phyloP scores from a whole-genome alignment of 2,797 vertebrate genomes.

The Strix occidentalis region DNA sequence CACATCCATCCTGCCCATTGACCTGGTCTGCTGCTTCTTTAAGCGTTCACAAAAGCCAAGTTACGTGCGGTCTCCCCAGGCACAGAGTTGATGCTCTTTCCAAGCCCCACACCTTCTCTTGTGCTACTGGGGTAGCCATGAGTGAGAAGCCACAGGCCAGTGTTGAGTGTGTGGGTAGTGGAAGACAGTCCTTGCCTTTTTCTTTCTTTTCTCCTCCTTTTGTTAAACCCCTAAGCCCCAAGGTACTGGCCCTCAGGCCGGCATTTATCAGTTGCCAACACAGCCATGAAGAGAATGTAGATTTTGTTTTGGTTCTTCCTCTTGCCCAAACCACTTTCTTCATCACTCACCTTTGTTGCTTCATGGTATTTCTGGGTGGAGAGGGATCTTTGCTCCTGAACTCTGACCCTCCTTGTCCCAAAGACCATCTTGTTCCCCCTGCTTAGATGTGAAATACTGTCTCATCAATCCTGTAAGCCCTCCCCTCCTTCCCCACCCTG shows the following conservation, averaged over 20 bases:
- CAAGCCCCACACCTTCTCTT: not conserved
- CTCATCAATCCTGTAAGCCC: not conserved
- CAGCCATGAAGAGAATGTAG: not conserved
- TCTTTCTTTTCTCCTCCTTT: not conserved
- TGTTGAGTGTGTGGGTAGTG: not conserved
- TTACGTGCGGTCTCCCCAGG: fast-evolving
- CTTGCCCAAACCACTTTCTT: not conserved
- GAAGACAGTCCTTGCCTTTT: not conserved
- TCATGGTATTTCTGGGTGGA: not conserved
- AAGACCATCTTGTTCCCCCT: not conserved
- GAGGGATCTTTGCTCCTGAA: not conserved
- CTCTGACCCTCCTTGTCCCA: not conserved
- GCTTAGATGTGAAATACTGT: not conserved
- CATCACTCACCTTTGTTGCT: not conserved
- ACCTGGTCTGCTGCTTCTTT: not conserved
- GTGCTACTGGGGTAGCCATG: not conserved
- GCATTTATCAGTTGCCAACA: not conserved
- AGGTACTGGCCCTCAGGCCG: not conserved
- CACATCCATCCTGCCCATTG: not conserved
- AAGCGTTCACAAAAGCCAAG: not conserved
- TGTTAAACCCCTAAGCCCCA: not conserved
- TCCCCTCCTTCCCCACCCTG: not conserved
- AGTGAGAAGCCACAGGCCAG: not conserved
- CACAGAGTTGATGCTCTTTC: not conserved
- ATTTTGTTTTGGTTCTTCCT: not conserved